Percentiles rank a stretch among this genome's conserved stretches.
Conservation (phyloP, 2,888 invertebrate species). For the Onchidella celtica region DNA sequence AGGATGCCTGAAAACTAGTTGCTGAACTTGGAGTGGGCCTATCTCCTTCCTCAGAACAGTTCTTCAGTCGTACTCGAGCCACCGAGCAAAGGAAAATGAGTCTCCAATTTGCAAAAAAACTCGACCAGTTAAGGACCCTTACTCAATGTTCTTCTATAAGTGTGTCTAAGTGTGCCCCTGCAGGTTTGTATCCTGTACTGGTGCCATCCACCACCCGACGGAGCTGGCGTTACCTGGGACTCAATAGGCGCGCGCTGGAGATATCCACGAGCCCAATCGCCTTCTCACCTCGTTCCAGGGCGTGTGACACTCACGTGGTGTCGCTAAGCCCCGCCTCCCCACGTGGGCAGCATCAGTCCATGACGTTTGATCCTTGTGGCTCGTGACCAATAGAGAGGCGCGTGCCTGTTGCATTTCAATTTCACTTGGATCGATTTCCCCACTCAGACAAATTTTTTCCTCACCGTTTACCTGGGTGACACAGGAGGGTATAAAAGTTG, state of each 20-base stretch:
- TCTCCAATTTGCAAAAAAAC: too few species aligned
- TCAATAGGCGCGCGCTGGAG: too few species aligned
- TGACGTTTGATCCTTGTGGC: conserved; percentile 51
- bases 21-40: too few species aligned
- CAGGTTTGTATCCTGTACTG: too few species aligned
- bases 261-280: neutral
- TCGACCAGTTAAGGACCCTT: too few species aligned
- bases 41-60: too few species aligned
- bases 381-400: conserved; percentile 54
- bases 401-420: conserved; percentile 55
- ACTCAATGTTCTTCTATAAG: neutral
- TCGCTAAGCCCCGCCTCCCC: conserved; percentile 43
- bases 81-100: too few species aligned
- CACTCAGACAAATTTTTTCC: conserved; percentile 11
- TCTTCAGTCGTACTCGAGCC: too few species aligned
- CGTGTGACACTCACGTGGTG: conserved; percentile 49
- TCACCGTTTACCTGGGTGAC: conserved; percentile 38
- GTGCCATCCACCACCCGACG: too few species aligned
- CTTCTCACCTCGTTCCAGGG: neutral
- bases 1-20: too few species aligned
- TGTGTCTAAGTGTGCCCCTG: neutral
- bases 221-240: neutral
- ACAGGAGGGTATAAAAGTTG: conserved; percentile 36
- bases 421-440: conserved; percentile 36
- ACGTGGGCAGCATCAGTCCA: conserved; percentile 47